Conservation (phyloP, 2,113 vertebrate species). For the Pongo abelii region DNA sequence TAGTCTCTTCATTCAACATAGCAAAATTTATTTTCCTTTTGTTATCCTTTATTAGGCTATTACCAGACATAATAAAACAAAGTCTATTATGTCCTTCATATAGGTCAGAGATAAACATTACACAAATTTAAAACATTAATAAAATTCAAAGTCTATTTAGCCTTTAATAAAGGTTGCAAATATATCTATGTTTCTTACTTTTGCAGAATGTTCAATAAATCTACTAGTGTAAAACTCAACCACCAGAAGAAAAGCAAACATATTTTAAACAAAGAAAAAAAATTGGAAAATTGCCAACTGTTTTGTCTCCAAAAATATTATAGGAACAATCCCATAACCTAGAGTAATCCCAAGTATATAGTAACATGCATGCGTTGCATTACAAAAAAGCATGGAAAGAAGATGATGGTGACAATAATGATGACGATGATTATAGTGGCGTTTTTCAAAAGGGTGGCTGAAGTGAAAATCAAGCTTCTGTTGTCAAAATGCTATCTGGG, state of each 20-base stretch:
- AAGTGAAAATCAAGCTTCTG: slow-evolving; percentile 77
- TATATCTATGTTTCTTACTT: slow-evolving; percentile 76
- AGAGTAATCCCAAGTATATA: slow-evolving; percentile 75
- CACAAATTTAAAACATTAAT: background rate
- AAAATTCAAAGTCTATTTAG: background rate
- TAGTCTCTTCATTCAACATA: background rate
- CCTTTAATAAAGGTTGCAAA: slow-evolving; percentile 66
- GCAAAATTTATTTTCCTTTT: background rate
- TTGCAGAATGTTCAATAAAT: slow-evolving; percentile 76
- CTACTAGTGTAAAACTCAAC: slow-evolving; percentile 75
- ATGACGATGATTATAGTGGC: slow-evolving; percentile 44
- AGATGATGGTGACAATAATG: background rate
- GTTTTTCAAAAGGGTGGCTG: slow-evolving; percentile 77
- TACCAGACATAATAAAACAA: background rate
- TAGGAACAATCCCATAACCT: slow-evolving; percentile 78
- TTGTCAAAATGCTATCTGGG: slow-evolving; percentile 64
- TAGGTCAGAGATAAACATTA: background rate
- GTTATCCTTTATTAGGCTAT: background rate
- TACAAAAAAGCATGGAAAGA: slow-evolving; percentile 41
- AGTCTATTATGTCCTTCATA: background rate
- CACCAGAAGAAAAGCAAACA: slow-evolving; percentile 79
- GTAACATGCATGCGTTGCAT: slow-evolving; percentile 60
- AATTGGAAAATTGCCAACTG: slow-evolving; percentile 79
- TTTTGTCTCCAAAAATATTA: slow-evolving; percentile 75
- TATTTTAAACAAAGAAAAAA: slow-evolving; percentile 79